Evolutionary conservation across 2,113 vertebrate species (phyloP).

Genomic region (Istiophorus platypterus): DNA sequence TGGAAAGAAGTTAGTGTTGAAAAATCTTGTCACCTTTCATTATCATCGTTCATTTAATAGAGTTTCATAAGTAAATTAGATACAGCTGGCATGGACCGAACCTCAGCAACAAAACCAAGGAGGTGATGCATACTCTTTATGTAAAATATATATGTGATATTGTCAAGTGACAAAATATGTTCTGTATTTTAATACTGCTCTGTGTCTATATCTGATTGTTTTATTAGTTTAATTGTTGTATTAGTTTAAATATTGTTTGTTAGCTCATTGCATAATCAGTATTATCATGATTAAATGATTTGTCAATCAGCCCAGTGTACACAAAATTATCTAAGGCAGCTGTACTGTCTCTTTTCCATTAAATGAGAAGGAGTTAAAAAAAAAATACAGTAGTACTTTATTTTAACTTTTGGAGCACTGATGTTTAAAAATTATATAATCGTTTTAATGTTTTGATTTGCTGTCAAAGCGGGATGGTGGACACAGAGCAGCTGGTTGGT

Average conservation of each 20-base stretch:
- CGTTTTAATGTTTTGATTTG: background rate
- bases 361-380: no score
- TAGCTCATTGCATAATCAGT: background rate
- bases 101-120: background rate
- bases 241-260: background rate
- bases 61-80: no score
- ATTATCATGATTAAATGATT: background rate
- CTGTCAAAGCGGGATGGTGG: background rate
- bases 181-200: background rate
- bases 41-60: background rate
- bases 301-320: background rate
- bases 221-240: no score
- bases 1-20: background rate
- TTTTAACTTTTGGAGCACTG: no score
- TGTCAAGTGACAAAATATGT: background rate
- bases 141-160: background rate
- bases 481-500: background rate
- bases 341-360: background rate
- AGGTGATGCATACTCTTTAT: background rate
- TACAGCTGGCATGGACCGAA: background rate
- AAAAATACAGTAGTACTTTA: no score
- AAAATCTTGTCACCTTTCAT: background rate
- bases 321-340: no score
- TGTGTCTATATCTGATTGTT: background rate
- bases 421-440: background rate